These are phyloP conservation scores for Hydropotes inermis DNA, from an alignment of 2,113 vertebrate species.

Conservation along the genomic window DNA sequence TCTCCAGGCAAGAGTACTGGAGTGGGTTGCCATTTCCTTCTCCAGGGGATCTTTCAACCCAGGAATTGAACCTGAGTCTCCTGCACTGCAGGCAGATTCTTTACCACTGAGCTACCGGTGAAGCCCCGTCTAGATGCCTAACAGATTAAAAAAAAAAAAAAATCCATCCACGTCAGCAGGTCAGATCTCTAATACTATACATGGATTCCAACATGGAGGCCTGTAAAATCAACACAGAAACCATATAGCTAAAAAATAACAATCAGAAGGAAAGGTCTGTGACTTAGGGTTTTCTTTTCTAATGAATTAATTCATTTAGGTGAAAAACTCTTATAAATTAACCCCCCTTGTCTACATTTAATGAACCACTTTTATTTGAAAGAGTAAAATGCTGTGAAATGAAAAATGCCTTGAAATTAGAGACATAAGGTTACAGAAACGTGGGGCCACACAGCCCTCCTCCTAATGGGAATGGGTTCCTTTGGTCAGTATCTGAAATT, in stretches of 20 bases:
- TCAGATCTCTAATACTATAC: background rate
- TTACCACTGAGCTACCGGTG: background rate
- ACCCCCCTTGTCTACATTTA: background rate
- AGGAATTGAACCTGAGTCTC: background rate
- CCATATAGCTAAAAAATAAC: background rate
- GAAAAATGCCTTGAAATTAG: background rate
- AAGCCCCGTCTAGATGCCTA: background rate
- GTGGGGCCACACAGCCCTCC: background rate
- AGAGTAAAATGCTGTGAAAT: background rate
- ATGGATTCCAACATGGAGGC: background rate
- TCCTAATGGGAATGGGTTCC: background rate
- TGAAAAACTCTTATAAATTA: background rate
- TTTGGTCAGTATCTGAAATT: background rate
- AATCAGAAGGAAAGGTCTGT: background rate
- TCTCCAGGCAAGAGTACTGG: background rate
- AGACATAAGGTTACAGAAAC: background rate
- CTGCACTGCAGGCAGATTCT: background rate
- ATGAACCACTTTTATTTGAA: background rate
- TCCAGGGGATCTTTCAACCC: background rate
- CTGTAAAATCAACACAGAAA: background rate
- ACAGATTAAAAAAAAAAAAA: conserved; percentile 4
- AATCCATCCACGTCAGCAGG: background rate
- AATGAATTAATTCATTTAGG: background rate
- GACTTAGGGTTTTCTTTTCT: conserved; percentile 5
- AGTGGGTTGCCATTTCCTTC: background rate